Evolutionary conservation across 1,140 invertebrate genomes (phyloP), one percentile per base, ranked within the genome.

Genomic region (Agrypnia vestita): DNA sequence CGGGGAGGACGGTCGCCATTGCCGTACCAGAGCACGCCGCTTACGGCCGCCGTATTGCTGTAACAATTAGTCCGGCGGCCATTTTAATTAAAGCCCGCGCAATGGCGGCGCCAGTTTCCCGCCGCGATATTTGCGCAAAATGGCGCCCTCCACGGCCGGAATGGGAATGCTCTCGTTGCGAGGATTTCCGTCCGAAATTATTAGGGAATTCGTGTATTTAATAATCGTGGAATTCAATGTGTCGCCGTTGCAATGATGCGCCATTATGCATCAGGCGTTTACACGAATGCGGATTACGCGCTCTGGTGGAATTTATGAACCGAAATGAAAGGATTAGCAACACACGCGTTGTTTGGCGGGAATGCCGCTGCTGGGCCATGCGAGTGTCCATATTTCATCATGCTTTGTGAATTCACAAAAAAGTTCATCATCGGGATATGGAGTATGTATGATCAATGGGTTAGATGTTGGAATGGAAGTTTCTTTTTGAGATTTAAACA

Each of bases 51-150:
- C 19, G n/a, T 43, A 67, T 43, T 21, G 62, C 35, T 43, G 13
- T 43, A 67, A 67, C 62, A 67, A 67, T 67, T 67, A 67, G 17
- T 35, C 19, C 62, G 35, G 21, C 62, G 62, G 62, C 62, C 62
- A 67, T 67, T 67, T 67, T 67, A 67, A 67, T 67, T 67, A 67
- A 67, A 67, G 43, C 35, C 35, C 25, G 35, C 62, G 62, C n/a
- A 67, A 67, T 67, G 62, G 62, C 62, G 19, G 62, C 62, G 10
- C 19, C 35, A 35, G 19, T 67, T 21, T 35, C 43, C 6, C 62
- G 25, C 43, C 21, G 35, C 35, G 43, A 67, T 67, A 35, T n/a
- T 67, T 35, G 25, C 1, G 25, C 25, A 35, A 35, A 35, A 35
- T 35, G 25, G 6, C 43, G 62, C 43, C 62, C 49, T 15, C 49